Percentiles rank a stretch among this genome's conserved stretches.
Evolutionary conservation across 2,797 vertebrate species (phyloP).

Genomic region (Enteromius trimaculatus): DNA sequence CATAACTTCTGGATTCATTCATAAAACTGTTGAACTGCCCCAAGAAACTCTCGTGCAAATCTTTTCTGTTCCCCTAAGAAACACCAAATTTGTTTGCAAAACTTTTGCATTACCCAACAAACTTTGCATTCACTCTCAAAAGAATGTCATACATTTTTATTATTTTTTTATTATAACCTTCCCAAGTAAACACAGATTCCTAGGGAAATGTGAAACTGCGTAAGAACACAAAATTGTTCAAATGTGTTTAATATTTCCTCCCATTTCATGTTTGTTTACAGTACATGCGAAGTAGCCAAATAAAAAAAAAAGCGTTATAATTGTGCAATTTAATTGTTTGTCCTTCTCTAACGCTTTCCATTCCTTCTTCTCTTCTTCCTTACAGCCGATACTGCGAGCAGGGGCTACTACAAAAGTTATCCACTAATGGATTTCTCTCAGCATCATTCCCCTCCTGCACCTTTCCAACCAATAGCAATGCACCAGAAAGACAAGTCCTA

Average conservation of each 20-base stretch:
- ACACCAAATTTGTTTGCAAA: neutral
- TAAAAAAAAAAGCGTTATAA: neutral
- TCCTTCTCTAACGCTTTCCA: neutral
- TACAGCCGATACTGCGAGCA: slow-evolving; percentile 78
- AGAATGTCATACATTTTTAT: neutral
- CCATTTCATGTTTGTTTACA: neutral
- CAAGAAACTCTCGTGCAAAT: neutral
- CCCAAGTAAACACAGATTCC: neutral
- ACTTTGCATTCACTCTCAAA: neutral
- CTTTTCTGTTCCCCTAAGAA: neutral
- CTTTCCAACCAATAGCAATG: slow-evolving; percentile 73
- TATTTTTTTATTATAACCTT: neutral
- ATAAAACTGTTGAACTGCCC: neutral
- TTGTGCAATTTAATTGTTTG: neutral
- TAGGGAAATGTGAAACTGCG: neutral
- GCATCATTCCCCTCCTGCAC: slow-evolving; percentile 71
- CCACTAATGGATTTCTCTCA: slow-evolving; percentile 79
- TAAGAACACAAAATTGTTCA: neutral
- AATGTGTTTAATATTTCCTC: neutral
- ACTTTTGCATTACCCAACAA: neutral
- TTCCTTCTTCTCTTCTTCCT: slow-evolving; percentile 11
- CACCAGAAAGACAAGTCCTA: slow-evolving; percentile 78
- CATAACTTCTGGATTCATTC: neutral
- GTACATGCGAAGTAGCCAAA: neutral
- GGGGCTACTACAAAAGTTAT: slow-evolving; percentile 87